These are phyloP conservation scores for Pterocles gutturalis DNA, from an alignment of 2,113 vertebrate genomes.

Conservation along the genomic window DNA sequence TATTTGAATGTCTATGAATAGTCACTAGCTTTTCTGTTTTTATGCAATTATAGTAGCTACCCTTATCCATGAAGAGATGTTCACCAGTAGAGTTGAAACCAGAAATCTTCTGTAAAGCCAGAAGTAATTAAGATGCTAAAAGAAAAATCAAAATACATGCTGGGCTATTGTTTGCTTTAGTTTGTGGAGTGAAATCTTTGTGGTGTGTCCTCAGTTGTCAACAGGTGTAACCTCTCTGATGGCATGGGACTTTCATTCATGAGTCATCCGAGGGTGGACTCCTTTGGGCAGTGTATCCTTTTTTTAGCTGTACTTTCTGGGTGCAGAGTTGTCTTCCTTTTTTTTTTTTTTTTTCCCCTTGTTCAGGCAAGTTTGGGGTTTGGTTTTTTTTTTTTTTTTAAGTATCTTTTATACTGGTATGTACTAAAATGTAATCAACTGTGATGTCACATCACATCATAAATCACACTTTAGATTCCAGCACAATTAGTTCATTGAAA, in stretches of 20 bases:
- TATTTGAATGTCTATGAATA: not conserved
- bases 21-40: not conserved
- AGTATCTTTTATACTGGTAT: not conserved
- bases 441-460: not conserved
- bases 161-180: not conserved
- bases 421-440: not conserved
- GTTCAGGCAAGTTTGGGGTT: not conserved
- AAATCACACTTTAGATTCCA: not conserved
- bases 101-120: not conserved
- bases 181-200: not conserved
- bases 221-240: not conserved
- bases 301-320: not conserved
- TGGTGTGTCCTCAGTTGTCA: rapidly evolving
- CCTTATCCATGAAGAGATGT: rapidly evolving
- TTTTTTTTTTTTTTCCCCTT: rapidly evolving
- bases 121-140: not conserved
- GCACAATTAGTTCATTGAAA: not conserved
- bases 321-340: not conserved
- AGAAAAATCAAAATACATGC: not conserved
- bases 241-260: not conserved
- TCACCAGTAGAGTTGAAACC: not conserved
- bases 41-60: not conserved
- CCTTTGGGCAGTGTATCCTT: not conserved
- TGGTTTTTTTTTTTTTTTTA: not conserved
- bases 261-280: not conserved